Evolutionary conservation across 2,888 invertebrate species (phyloP).

Genomic region (Stenodera caucasica): DNA sequence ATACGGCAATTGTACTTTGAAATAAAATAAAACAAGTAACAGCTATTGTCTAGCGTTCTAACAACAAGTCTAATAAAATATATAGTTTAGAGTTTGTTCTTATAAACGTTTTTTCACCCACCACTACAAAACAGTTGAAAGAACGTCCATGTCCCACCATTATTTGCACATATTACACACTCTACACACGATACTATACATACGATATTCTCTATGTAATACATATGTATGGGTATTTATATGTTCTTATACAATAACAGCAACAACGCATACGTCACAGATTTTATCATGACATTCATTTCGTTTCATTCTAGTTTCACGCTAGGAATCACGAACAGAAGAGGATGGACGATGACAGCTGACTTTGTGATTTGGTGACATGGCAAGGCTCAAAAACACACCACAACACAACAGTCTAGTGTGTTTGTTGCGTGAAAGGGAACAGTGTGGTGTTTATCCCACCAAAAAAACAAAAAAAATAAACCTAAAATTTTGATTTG

Average conservation of each 20-base stretch:
- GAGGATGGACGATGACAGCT: conserved; percentile 51
- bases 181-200: conserved; percentile 32
- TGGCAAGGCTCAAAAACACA: conserved; percentile 33
- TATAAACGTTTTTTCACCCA: conserved; percentile 41
- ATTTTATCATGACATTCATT: conserved; percentile 50
- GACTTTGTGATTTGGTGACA: conserved; percentile 51
- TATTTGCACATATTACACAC: conserved; percentile 49
- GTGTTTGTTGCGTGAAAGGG: conserved; percentile 50
- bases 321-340: conserved; percentile 38
- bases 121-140: conserved; percentile 42
- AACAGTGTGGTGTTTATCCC: conserved; percentile 38
- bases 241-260: not conserved
- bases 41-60: conserved; percentile 43
- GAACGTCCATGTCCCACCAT: conserved; percentile 46
- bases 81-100: conserved; percentile 50
- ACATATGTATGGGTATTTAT: no score
- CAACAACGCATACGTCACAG: conserved; percentile 50
- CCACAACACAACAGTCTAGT: conserved; percentile 44
- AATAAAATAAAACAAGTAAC: conserved; percentile 21
- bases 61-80: conserved; percentile 50
- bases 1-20: not conserved
- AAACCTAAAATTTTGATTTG: no score
- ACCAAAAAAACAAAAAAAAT: no score
- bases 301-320: conserved; percentile 43
- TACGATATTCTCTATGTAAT: no score